Conservation (phyloP, 2,888 invertebrate genomes). For the Anthophora plumipes region DNA sequence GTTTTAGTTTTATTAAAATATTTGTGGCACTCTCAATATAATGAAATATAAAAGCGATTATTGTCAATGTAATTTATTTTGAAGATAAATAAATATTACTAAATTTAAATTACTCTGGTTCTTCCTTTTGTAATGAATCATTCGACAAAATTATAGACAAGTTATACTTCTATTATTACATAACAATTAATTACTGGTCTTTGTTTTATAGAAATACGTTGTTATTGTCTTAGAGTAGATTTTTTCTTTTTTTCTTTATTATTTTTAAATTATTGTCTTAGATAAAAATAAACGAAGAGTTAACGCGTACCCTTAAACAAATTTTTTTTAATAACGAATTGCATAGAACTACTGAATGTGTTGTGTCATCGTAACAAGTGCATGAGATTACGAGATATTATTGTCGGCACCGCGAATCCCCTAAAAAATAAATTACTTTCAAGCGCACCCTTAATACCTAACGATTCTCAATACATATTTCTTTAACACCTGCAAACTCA, state of each 20-base stretch:
- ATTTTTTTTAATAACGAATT: conserved; percentile 15
- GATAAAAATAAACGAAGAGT: conserved; percentile 37
- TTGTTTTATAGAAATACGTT: not conserved
- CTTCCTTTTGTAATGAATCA: not conserved
- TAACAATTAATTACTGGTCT: not conserved
- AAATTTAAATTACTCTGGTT: not conserved
- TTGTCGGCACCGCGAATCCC: conserved; percentile 63
- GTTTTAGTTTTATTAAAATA: conserved; percentile 3
- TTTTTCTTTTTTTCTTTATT: not conserved
- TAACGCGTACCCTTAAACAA: conserved; percentile 30
- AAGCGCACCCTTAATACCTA: conserved; percentile 46
- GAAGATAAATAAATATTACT: not conserved
- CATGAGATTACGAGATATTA: conserved; percentile 64
- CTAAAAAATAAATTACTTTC: conserved; percentile 50
- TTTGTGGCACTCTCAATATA: not conserved
- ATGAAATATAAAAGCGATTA: not conserved
- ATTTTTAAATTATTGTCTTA: conserved; percentile 15
- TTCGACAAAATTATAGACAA: not conserved
- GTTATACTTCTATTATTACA: not conserved
- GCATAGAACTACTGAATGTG: conserved; percentile 37
- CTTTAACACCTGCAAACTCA: not conserved
- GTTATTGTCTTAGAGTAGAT: conserved; percentile 20
- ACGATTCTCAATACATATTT: conserved; percentile 20
- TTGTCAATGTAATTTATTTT: not conserved
- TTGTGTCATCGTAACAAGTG: conserved; percentile 65